Evolutionary conservation across 2,797 vertebrate species (phyloP).

Genomic region (Sebastiscus tertius): DNA sequence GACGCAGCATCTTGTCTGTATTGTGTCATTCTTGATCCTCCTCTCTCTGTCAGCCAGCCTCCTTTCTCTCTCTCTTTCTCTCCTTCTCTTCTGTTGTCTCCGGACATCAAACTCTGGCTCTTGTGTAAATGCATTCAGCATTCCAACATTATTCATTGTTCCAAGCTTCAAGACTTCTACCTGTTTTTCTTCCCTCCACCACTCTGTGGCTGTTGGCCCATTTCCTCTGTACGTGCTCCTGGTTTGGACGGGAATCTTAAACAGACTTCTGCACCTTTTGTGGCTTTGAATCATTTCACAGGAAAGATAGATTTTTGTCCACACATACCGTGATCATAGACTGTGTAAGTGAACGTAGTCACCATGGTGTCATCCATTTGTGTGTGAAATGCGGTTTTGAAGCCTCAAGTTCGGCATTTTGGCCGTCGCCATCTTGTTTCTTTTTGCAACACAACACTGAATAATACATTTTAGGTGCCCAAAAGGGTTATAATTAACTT

Average conservation of each 20-base stretch:
- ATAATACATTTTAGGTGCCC: too few relatives aligned
- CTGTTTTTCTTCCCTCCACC: conserved; percentile 67
- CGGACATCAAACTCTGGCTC: conserved; percentile 56
- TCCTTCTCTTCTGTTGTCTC: conserved; percentile 41
- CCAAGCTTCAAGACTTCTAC: conserved; percentile 46
- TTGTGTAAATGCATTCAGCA: conserved; percentile 56
- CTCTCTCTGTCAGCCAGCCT: conserved; percentile 1
- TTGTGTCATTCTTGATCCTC: conserved; percentile 23
- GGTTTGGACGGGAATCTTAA: conserved; percentile 40
- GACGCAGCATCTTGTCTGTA: conserved; percentile 5
- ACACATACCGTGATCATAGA: background rate
- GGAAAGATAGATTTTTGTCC: background rate
- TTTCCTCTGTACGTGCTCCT: conserved; percentile 77
- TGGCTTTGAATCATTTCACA: conserved; percentile 20
- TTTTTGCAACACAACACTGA: too few relatives aligned
- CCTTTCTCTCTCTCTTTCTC: background rate
- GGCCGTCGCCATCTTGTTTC: too few relatives aligned
- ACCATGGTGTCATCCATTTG: too few relatives aligned
- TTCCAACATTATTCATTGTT: conserved; percentile 76
- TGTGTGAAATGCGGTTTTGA: too few relatives aligned
- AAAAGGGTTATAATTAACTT: too few relatives aligned
- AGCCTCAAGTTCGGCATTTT: too few relatives aligned
- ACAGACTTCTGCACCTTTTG: conserved; percentile 7
- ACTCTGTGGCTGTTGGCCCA: conserved; percentile 69
- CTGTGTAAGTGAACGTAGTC: too few relatives aligned